Evolutionary conservation across 2,888 invertebrate genomes (phyloP).

Genomic region (Physocephala rufipes): DNA sequence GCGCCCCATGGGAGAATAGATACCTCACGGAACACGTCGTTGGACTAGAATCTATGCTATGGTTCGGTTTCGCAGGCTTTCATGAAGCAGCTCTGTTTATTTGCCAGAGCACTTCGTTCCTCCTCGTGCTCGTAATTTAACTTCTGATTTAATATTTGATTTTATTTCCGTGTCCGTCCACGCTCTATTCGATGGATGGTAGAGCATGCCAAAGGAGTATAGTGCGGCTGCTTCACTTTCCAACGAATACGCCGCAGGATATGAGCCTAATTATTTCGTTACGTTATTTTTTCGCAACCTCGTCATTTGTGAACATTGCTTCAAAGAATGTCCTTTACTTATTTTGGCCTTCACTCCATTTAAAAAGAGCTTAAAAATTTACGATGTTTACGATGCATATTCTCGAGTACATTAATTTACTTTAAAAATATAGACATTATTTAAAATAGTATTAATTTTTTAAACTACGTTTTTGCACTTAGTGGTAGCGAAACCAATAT

Average conservation of each 20-base stretch:
- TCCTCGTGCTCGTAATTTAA: constrained; percentile 26
- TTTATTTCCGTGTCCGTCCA: constrained; percentile 22
- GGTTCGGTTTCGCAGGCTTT: constrained; percentile 11
- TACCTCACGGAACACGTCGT: constrained; percentile 6
- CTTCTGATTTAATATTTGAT: constrained; percentile 33
- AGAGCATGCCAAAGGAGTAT: background rate
- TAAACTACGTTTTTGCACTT: too few relatives aligned
- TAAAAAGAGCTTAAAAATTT: background rate
- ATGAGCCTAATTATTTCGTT: background rate
- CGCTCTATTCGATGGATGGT: background rate
- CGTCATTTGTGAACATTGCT: background rate
- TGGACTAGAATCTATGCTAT: background rate
- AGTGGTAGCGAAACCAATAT: too few relatives aligned
- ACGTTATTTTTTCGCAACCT: background rate
- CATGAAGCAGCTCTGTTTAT: constrained; percentile 10
- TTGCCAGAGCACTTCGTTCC: constrained; percentile 15
- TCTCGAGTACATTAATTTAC: background rate
- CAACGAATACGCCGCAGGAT: background rate
- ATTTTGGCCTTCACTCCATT: background rate
- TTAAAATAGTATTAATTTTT: background rate
- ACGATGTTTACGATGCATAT: background rate
- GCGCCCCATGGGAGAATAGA: background rate
- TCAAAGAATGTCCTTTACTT: background rate
- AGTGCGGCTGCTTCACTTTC: background rate
- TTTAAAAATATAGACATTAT: background rate